Base-by-base conservation (phyloP, 2,113 vertebrate genomes). In the Vicugna pacos region DNA sequence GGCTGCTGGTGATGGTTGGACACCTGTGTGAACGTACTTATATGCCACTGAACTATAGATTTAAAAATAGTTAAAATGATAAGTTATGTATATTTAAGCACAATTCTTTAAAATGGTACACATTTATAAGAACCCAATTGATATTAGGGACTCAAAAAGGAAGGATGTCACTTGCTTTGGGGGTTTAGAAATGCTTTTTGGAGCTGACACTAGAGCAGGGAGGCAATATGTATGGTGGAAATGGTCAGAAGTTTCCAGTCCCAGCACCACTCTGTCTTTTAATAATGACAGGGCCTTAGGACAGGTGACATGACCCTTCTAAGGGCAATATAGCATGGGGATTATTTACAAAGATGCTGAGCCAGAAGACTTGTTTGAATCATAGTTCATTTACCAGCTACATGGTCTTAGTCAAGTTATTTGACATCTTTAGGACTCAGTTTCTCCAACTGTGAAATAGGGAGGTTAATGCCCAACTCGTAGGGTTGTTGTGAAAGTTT, bases 371-470 rank as follows among this genome's bases (percentile, higher is more conserved):
- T 87, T 83, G 5, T 62, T 91, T 67, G 73, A 89, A 76, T 70
- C 17, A 3, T 32, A 65, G 65, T 82, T 89, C 30, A 46, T 81
- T 70, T 85, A 81, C 26, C 26, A 28, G 26, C 11, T 26, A 26
- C 12, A 9, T 70, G 67, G 89, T 24, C 9, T 38, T 26, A 54
- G 58, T 46, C 77, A 85, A 87, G 17, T 85, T 76, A 91, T 30
- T 80, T 52, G 64, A 80, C 35, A 42, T 67, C 38, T 89, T 28
- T 80, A 80, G 42, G 24, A 88, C 79, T 92, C 75, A 16, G 30
- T 70, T 82, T 95, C 81, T 90, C 69, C 38, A 56, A 75, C 46
- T 79, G 35, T 94, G 56, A 73, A 73, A 42, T 69, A 86, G 20
- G 56, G 67, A 93, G 22, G 46, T 82, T 58, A 38, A 52, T 65